Conservation (phyloP, 2,797 vertebrate species). For the Nannoperca obscura region DNA sequence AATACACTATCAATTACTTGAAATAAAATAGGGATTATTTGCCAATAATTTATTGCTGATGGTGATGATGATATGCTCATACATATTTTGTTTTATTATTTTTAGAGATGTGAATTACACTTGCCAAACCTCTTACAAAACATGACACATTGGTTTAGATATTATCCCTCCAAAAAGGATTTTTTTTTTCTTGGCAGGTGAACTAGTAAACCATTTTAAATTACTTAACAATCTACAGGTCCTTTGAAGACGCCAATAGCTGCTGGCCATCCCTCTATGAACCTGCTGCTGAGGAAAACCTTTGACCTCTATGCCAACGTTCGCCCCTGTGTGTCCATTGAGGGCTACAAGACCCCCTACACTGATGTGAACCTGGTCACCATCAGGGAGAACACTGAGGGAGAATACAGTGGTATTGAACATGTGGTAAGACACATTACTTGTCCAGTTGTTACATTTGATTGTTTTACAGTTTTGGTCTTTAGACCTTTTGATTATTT, state of each 20-base stretch:
- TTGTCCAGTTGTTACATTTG: neutral
- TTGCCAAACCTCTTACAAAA: neutral
- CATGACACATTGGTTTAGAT: neutral
- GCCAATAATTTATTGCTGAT: neutral
- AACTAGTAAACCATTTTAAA: slow-evolving; percentile 7
- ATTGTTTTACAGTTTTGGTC: neutral
- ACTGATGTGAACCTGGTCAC: slow-evolving; percentile 95
- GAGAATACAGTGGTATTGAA: slow-evolving; percentile 98
- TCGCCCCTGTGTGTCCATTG: slow-evolving; percentile 94
- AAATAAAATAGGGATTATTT: neutral
- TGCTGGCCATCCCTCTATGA: slow-evolving; percentile 97
- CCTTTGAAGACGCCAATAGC: slow-evolving; percentile 97
- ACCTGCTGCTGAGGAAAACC: slow-evolving; percentile 93
- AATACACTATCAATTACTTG: neutral
- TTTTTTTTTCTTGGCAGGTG: neutral
- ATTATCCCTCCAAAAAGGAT: neutral
- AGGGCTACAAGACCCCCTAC: slow-evolving; percentile 95
- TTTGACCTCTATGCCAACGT: slow-evolving; percentile 98
- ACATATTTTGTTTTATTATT: neutral
- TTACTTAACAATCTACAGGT: slow-evolving; percentile 76
- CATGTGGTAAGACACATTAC: slow-evolving; percentile 87
- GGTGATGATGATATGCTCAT: neutral
- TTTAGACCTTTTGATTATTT: neutral
- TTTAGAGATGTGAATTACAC: neutral
- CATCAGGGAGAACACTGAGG: slow-evolving; percentile 97